phyloP scores from a whole-genome alignment of 2,113 vertebrate species.

The Psilopogon haemacephalus region DNA sequence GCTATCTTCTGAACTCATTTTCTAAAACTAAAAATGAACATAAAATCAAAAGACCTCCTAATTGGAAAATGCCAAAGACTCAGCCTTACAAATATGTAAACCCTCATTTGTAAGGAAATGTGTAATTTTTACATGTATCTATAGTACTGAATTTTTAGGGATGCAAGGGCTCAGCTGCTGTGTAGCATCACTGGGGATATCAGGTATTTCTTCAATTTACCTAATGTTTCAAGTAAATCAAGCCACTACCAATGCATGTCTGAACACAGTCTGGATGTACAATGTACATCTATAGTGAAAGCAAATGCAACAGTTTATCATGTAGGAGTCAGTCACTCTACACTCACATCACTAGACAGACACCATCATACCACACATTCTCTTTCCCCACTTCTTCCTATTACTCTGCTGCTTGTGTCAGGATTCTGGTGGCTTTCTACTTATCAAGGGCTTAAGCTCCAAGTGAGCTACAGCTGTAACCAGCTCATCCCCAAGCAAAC shows the following conservation, averaged over 20 bases:
- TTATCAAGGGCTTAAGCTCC: background rate
- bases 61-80: background rate
- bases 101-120: background rate
- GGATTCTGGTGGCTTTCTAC: background rate
- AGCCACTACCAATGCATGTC: background rate
- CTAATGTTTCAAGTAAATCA: background rate
- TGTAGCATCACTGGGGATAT: background rate
- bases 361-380: background rate
- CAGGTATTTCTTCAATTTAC: background rate
- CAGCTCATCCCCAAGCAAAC: background rate
- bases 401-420: background rate
- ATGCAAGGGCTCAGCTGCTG: background rate
- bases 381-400: background rate
- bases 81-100: background rate
- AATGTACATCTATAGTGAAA: background rate
- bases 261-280: background rate
- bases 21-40: background rate
- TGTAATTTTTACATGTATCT: background rate
- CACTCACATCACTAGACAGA: background rate
- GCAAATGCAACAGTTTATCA: background rate
- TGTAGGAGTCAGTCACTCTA: background rate
- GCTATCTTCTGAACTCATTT: background rate
- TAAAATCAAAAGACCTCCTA: background rate
- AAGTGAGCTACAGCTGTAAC: background rate
- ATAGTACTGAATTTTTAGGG: background rate